phyloP scores from a whole-genome alignment of 2,113 vertebrate species.

The Glaucidium brasilianum region DNA sequence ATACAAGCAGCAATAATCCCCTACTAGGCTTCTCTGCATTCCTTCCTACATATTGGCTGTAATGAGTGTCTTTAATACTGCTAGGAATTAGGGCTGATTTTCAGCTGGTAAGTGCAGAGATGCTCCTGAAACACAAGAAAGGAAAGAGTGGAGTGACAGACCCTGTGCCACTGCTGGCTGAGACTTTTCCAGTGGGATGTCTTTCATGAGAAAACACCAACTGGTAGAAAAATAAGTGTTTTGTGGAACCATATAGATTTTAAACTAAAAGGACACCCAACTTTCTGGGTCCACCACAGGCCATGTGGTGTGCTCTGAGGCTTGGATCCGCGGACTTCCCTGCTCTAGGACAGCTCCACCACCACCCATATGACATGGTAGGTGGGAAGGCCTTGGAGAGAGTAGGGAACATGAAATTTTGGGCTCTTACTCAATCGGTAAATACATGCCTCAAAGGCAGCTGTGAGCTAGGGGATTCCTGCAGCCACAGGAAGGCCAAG shows the following conservation, averaged over 20 bases:
- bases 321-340: not conserved
- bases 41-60: not conserved
- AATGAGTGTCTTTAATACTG: not conserved
- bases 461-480: not conserved
- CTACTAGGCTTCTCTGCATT: not conserved
- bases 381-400: not conserved
- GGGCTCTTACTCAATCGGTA: not conserved
- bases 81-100: not conserved
- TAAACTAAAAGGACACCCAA: not conserved
- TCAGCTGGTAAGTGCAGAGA: not conserved
- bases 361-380: fast-evolving
- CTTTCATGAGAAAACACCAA: not conserved
- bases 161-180: fast-evolving
- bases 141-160: fast-evolving
- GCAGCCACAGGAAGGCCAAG: not conserved
- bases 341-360: not conserved
- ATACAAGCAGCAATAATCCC: not conserved
- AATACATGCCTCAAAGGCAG: not conserved
- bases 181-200: not conserved
- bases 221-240: not conserved
- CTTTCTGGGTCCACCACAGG: not conserved
- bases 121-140: not conserved
- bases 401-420: not conserved
- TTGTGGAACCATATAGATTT: not conserved
- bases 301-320: not conserved